phyloP scores from a whole-genome alignment of 2,797 vertebrate species.

The Parauchenoglanis ngamensis region DNA sequence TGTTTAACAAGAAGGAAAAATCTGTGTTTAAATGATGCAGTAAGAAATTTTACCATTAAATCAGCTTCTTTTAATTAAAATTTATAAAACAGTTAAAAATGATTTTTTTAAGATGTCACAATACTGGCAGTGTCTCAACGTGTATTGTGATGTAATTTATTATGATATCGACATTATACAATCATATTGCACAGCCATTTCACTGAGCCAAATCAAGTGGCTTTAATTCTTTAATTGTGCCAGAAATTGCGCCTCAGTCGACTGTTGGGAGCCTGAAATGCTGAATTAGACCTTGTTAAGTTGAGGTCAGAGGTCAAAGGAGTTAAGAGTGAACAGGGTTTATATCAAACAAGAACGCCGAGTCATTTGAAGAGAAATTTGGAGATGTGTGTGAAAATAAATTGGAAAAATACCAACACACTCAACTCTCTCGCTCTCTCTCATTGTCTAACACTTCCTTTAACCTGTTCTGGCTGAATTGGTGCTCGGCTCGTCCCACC shows the following conservation, averaged over 20 bases:
- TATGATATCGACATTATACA: neutral
- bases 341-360: neutral
- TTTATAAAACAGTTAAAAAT: too few species aligned
- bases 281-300: neutral
- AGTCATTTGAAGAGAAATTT: neutral
- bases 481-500: constrained; percentile 19
- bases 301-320: neutral
- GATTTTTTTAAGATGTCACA: neutral
- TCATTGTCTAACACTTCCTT: constrained; percentile 34
- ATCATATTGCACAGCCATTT: neutral
- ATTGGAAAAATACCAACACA: neutral
- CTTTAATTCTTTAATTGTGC: too few species aligned
- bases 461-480: constrained; percentile 7
- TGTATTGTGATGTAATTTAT: neutral
- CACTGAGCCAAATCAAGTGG: neutral
- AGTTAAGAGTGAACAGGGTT: neutral
- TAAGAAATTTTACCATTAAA: neutral
- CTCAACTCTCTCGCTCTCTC: neutral
- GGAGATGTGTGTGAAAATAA: neutral
- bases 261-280: neutral
- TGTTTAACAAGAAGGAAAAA: neutral
- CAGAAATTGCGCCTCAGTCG: neutral
- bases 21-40: neutral
- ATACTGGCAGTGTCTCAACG: neutral
- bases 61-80: neutral